Base-by-base conservation (phyloP, 1,140 invertebrate species). In the Drosophila neocordata region DNA sequence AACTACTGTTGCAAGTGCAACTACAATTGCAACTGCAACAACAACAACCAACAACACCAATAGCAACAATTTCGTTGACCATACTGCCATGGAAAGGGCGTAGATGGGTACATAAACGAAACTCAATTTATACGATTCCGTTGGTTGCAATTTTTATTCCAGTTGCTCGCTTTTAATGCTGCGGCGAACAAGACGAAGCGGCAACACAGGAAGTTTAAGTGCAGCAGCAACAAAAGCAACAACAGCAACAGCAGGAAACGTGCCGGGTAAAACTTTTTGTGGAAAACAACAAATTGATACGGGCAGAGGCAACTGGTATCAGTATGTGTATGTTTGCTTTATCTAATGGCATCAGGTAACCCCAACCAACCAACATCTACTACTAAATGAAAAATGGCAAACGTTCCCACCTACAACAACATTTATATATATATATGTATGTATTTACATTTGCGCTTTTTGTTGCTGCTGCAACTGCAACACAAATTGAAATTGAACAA, bases 331-430 rank as follows among this genome's bases (percentile, higher is more conserved):
- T 76, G 76, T 78, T 76, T 78, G 69, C 76, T 64, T 61, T 76
- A 78, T 78, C 76, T 78, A 76, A 78, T 76, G 73, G 76, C 76
- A 78, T 76, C 73, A 68, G 73, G 76, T 76, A 71, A 68, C 73
- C 69, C 63, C 41, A 20, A 9, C 41, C 37, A 38, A 38, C 37
- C 37, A 38, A 5, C 37, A 38, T 20, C 15, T 15, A 20, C 18
- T 18, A 48, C 18, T 18, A 48, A 48, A 76, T 76, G 76, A 78
- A 68, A 78, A 78, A 78, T 78, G 73, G 59, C 57, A 20, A 48
- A 48, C 41, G 15, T 20, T 48, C 2, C 41, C 41, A 35, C 15
- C 41, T 11, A 7, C 41, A 48, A 13, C 38, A 13, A 41, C 38
- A n/a, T 13, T 5, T n/a, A 6, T 7, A 41, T n/a, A 13, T 13